A percentile compares a stretch with the other conserved stretches of the same genome.
These are phyloP conservation scores for Distichodus sexfasciatus DNA, from an alignment of 2,797 vertebrate species.

Conservation along the genomic window DNA sequence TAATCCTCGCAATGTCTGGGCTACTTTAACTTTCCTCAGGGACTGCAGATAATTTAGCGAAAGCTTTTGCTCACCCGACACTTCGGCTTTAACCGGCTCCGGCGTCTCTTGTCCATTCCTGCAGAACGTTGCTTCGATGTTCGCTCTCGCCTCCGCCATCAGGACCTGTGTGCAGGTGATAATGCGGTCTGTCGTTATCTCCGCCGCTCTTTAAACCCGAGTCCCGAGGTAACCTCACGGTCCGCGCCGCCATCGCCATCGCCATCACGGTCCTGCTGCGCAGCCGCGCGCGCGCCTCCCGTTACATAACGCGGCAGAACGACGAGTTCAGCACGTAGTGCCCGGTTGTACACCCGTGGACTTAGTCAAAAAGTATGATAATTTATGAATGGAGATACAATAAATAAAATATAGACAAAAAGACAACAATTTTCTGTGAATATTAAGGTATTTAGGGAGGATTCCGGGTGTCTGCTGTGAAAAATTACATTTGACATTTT, in stretches of 20 bases:
- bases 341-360: too few species aligned
- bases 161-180: not conserved
- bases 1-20: too few species aligned
- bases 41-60: not conserved
- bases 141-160: not conserved
- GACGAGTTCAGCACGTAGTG: too few species aligned
- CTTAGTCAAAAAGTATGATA: too few species aligned
- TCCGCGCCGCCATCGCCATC: too few species aligned
- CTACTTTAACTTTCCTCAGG: too few species aligned
- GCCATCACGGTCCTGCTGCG: not conserved
- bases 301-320: too few species aligned
- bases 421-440: not conserved
- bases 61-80: conserved; percentile 61
- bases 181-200: not conserved
- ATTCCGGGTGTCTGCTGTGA: too few species aligned
- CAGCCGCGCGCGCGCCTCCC: not conserved
- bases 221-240: too few species aligned
- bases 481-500: too few species aligned
- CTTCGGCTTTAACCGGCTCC: conserved; percentile 62
- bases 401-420: not conserved
- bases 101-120: conserved; percentile 58
- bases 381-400: not conserved
- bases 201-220: not conserved
- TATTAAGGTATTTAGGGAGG: too few species aligned
- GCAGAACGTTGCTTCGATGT: conserved; percentile 40